Evolutionary conservation across 2,113 vertebrate species (phyloP).

Genomic region (Macrotis lagotis): DNA sequence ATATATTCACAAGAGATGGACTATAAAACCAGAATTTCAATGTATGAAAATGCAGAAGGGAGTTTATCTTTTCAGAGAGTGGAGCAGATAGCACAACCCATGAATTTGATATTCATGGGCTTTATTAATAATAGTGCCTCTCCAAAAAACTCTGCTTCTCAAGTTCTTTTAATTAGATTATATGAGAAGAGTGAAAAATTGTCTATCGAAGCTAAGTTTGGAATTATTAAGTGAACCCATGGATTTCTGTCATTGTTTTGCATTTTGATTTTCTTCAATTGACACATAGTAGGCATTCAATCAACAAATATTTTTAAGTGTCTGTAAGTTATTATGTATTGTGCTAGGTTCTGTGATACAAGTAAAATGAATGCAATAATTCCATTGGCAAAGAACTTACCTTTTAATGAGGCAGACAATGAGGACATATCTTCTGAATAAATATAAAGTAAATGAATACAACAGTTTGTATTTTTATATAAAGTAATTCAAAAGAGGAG

Average conservation of each 20-base stretch:
- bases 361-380: neutral
- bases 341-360: neutral
- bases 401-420: neutral
- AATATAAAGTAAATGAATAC: neutral
- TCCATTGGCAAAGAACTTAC: neutral
- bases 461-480: too few relatives aligned
- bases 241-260: neutral
- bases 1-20: neutral
- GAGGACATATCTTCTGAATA: neutral
- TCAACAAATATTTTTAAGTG: neutral
- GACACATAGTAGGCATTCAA: neutral
- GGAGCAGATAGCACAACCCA: neutral
- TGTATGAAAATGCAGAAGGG: neutral
- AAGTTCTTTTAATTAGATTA: neutral
- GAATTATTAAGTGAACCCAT: neutral
- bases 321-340: neutral
- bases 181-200: neutral
- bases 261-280: neutral
- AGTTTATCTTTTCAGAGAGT: neutral
- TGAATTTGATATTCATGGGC: neutral
- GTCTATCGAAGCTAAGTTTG: neutral
- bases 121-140: neutral
- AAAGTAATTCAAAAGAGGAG: neutral
- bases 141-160: neutral
- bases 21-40: neutral